Base-by-base conservation (phyloP, 2,797 vertebrate species). In the Manis pentadactyla region DNA sequence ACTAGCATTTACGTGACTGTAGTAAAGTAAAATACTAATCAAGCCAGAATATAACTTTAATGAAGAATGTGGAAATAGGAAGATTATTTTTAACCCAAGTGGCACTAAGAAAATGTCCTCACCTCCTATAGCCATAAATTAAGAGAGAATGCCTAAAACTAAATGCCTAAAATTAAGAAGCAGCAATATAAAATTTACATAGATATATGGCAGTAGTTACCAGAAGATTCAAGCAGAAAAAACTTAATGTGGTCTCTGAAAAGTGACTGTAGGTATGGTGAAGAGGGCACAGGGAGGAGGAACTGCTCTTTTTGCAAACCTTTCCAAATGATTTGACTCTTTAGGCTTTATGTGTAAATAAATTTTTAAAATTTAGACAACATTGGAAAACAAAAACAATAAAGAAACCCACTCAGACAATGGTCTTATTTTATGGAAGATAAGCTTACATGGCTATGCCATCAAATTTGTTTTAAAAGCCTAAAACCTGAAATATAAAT, bases 61-160 rank as follows among this genome's bases (percentile, higher is more conserved):
- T 66, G 25, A 87, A 87, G 37, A 90, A 86, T 66, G 69, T 34
- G 51, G 27, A 4, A 79, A 84, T 3, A 66, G n/a, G 27, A 53
- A 77, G 51, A 12, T 84, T 89, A 74, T 86, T 39, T 81, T 25
- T 74, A 85, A 57, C 7, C 55, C 34, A 37, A 87, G 2, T 55
- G 59, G 31, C 39, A 92, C 59, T 13, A 75, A 90, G 19, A 71
- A 17, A 83, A 9, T 42, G 39, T 46, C 8, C 49, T 93, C 63
- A 61, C 69, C 37, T 82, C 42, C 49, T 27, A 69, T 4, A 82
- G 55, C 18, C 5, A 1, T 63, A 71, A 51, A 39, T 90, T 9
- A 93, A 84, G 49, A 90, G 53, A 55, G 61, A 87, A 90, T 59
- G 6, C 37, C 37, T 88, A 93, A 84, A 93, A 93, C 39, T 85